Percentiles rank a stretch among this genome's conserved stretches.
Conservation (phyloP, 2,888 invertebrate genomes). For the Galerucella pusilla region DNA sequence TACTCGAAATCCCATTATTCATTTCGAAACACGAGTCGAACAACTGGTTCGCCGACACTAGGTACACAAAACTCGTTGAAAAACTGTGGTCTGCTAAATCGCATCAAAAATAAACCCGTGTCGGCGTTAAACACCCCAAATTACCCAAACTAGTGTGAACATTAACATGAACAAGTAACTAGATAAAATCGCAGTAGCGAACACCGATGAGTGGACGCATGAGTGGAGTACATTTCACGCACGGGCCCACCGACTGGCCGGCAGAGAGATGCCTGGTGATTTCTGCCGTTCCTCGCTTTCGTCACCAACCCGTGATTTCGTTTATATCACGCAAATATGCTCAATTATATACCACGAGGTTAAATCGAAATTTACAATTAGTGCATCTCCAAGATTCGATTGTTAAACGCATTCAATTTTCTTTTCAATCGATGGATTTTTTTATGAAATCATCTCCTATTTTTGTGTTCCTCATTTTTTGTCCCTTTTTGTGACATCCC, state of each 20-base stretch:
- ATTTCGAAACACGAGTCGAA: slow-evolving; percentile 27
- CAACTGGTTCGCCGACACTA: slow-evolving; percentile 28
- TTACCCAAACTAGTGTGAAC: slow-evolving; percentile 54
- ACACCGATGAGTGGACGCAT: slow-evolving; percentile 51
- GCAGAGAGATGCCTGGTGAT: slow-evolving; percentile 40
- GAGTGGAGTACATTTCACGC: slow-evolving; percentile 54
- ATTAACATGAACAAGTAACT: slow-evolving; percentile 56
- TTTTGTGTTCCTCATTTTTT: too few species aligned
- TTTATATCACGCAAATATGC: slow-evolving; percentile 44
- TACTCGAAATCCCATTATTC: slow-evolving; percentile 30
- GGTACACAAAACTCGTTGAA: slow-evolving; percentile 35
- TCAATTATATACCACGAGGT: slow-evolving; percentile 43
- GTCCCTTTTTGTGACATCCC: too few species aligned
- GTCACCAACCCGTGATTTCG: slow-evolving; percentile 7
- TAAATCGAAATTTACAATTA: slow-evolving; percentile 36
- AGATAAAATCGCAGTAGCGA: slow-evolving; percentile 55
- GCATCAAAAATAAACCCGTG: slow-evolving; percentile 49
- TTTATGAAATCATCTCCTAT: too few species aligned
- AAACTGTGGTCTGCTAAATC: slow-evolving; percentile 40
- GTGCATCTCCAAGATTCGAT: slow-evolving; percentile 42
- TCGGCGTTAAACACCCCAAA: slow-evolving; percentile 50
- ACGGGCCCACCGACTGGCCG: slow-evolving; percentile 47
- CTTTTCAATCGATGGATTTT: too few species aligned
- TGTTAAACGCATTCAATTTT: not conserved
- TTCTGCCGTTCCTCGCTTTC: slow-evolving; percentile 42